Conservation (phyloP, 1,140 invertebrate genomes). For the Linepithema humile region DNA sequence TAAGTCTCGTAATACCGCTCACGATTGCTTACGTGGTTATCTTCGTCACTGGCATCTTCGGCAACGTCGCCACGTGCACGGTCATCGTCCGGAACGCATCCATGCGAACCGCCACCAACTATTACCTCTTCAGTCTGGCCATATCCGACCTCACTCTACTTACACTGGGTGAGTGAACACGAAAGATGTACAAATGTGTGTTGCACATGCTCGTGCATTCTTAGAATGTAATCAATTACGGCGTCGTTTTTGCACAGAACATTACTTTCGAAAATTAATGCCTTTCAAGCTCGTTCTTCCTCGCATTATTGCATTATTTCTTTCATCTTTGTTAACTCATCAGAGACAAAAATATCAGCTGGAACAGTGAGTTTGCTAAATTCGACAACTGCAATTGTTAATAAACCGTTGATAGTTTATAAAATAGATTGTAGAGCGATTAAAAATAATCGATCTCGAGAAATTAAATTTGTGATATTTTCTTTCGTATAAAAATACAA, state of each 20-base stretch:
- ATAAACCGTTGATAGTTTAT: neutral
- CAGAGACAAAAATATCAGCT: neutral
- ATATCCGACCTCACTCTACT: constrained; percentile 90
- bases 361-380: neutral
- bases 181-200: neutral
- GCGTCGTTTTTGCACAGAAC: neutral
- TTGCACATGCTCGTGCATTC: neutral
- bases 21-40: constrained; percentile 91
- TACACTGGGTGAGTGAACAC: constrained; percentile 87
- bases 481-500: neutral
- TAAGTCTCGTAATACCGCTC: constrained; percentile 85
- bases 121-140: constrained; percentile 95
- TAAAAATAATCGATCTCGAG: neutral
- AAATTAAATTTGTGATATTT: neutral
- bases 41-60: constrained; percentile 93
- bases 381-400: neutral
- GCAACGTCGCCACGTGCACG: constrained; percentile 94
- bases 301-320: neutral
- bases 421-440: neutral
- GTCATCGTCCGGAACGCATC: constrained; percentile 93
- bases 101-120: constrained; percentile 95
- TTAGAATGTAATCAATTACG: neutral
- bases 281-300: too few species aligned
- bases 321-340: neutral
- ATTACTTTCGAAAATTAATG: neutral